These are phyloP conservation scores for Conomelus anceps DNA, from an alignment of 2,888 invertebrate genomes.

Conservation along the genomic window DNA sequence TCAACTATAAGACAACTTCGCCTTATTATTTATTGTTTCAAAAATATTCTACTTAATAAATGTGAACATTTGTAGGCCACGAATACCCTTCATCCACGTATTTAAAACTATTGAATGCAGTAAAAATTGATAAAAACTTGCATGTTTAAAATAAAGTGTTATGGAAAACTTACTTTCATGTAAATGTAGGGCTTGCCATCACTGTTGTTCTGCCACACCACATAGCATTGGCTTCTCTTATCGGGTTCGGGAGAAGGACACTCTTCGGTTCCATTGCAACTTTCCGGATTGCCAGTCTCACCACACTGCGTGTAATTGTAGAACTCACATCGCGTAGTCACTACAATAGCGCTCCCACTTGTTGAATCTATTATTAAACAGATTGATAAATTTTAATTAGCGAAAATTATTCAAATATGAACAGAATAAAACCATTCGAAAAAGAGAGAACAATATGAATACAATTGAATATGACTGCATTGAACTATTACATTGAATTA, in stretches of 20 bases:
- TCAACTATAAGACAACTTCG: too few relatives aligned
- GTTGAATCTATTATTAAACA: slow-evolving; percentile 16
- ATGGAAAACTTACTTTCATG: slow-evolving; percentile 40
- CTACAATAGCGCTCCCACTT: slow-evolving; percentile 20
- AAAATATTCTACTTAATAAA: too few relatives aligned
- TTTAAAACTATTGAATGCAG: too few relatives aligned
- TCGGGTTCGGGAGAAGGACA: slow-evolving; percentile 62
- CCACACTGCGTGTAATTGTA: slow-evolving; percentile 55
- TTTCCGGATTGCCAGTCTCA: slow-evolving; percentile 41
- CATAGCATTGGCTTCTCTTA: slow-evolving; percentile 75
- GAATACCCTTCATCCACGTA: too few relatives aligned
- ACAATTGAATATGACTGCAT: too few relatives aligned
- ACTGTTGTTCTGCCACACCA: slow-evolving; percentile 65
- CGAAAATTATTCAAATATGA: too few relatives aligned
- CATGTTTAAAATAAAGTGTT: too few relatives aligned
- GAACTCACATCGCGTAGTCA: slow-evolving; percentile 58
- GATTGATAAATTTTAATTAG: too few relatives aligned
- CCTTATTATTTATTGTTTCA: too few relatives aligned
- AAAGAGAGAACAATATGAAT: not conserved
- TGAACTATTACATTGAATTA: too few relatives aligned
- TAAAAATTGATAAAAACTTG: too few relatives aligned
- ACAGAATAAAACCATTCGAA: not conserved
- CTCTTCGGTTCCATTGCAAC: slow-evolving; percentile 51
- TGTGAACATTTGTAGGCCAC: too few relatives aligned
- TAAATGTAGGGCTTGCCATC: slow-evolving; percentile 46